Evolutionary conservation across 2,888 invertebrate species (phyloP), one percentile per base, ranked within the genome.

Genomic region (Mellilla xanthometata): DNA sequence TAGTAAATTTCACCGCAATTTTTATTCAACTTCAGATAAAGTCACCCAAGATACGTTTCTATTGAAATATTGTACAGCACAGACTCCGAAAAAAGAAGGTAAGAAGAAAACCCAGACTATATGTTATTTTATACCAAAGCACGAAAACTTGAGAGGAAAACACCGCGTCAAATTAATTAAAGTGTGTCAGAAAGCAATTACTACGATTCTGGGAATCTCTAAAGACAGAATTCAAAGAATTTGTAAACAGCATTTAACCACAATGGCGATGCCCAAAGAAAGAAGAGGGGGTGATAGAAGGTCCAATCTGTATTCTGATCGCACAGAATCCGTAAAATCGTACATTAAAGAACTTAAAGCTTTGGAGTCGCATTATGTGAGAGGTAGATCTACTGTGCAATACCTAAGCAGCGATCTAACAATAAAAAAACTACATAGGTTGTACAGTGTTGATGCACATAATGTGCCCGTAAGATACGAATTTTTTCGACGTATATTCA

Each of bases 221-320:
- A 56, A 24, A 23, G 54, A 54, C 11, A 28, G 56, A 43, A 54
- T 56, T 38, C 52, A 54, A 41, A 54, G 54, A 49, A 56, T 54
- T 46, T 54, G 54, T 33, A 56, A 53, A 49, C 23, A 33, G 5
- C 51, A 56, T 52, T 23, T 49, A 44, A 54, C 36, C 12, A 50
- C 50, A 33, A 52, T 52, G 52, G 39, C 9, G 47, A 9, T 56
- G 30, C 53, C 53, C 11, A 49, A 49, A 33, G 56, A 54, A 45
- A 22, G 32, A 47, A 49, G 53, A 38, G 52, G 47, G 6, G 51
- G 53, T 8, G 39, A 46, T 31, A 46, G 42, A 8, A 32, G 32
- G 32, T 7, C 32, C 5, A 32, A 22, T 22, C 22, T 11, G 22
- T 32, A 32, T 8, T 9, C 32, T 7, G 32, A 22, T 7, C 5